Base-by-base conservation (phyloP, 2,797 vertebrate genomes). In the Sylvilagus floridanus region DNA sequence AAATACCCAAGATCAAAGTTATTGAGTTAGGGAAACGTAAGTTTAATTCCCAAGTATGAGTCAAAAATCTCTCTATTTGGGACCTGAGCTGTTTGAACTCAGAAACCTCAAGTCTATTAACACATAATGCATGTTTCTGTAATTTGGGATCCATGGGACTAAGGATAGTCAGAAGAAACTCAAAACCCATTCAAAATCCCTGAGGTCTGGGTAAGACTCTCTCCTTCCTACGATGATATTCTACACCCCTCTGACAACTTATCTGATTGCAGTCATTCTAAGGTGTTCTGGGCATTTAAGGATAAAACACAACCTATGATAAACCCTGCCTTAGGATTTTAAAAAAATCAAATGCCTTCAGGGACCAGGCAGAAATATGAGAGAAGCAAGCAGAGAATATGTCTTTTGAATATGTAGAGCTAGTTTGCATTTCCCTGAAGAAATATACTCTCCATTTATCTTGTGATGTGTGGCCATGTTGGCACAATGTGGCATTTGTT, bases 241-340 rank as follows among this genome's bases (percentile, higher is more conserved):
- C 87, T 60, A 91, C 68, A 95, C 94, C 57, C 60, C 10, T 7
- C n/a, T 28, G 42, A 81, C 50, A 77, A 62, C 14, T 12, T 90
- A 78, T 88, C 96, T 78, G 88, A 96, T 89, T 17, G 52, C 35
- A 60, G 68, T 37, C 26, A 90, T 91, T 96, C 90, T 95, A 86
- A 86, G 78, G 57, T 42, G 14, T 52, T 76, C 82, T 94, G 84
- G 92, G 82, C 81, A 26, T 83, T 88, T 93, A 83, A 90, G 95
- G 96, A 92, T 89, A 92, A 90, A 96, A 95, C 28, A 73, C 66
- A 84, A 82, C 77, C 57, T n/a, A 35, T 68, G 81, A 71, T 69
- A 93, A 94, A 88, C 52, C 1, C 32, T 71, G 47, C 50, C 68
- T 94, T 17, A 2, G 68, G 26, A 37, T 91, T 93, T 66, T 50